These are phyloP conservation scores for Ypsolopha sequella DNA, from an alignment of 2,888 invertebrate species.

Conservation along the genomic window DNA sequence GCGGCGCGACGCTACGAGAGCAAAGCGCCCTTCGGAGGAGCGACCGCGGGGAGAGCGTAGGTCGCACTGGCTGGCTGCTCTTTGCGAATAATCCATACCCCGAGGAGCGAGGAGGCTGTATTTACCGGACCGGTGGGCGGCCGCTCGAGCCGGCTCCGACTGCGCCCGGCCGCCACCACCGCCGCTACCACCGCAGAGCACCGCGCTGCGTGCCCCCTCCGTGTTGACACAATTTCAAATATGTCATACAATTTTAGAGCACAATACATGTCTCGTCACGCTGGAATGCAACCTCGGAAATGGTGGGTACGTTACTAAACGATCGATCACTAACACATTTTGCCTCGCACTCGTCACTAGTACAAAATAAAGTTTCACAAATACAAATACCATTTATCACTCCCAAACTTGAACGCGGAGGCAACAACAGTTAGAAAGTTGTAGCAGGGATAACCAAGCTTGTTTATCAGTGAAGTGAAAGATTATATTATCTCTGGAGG, in stretches of 20 bases:
- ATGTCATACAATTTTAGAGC: conserved; percentile 33
- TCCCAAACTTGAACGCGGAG: conserved; percentile 6
- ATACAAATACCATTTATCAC: conserved; percentile 23
- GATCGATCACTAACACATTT: conserved; percentile 2
- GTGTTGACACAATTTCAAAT: conserved; percentile 64
- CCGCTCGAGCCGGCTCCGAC: conserved; percentile 43
- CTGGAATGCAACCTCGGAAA: conserved; percentile 15
- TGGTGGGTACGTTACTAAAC: conserved; percentile 5
- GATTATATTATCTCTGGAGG: neutral
- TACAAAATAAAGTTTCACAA: conserved; percentile 10
- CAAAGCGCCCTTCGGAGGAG: conserved; percentile 12
- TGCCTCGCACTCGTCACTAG: conserved; percentile 2
- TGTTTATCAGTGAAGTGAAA: neutral
- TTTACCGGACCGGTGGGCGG: conserved; percentile 63
- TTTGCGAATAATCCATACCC: conserved; percentile 63
- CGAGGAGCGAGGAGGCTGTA: conserved; percentile 60
- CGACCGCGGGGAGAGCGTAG: conserved; percentile 51
- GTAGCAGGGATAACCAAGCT: neutral
- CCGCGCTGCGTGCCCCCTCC: conserved; percentile 25
- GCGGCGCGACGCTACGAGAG: conserved; percentile 19
- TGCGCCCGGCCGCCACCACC: conserved; percentile 35
- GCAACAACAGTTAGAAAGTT: neutral
- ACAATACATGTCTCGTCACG: conserved; percentile 18
- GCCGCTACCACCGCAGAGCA: conserved; percentile 21
- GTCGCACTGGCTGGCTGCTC: conserved; percentile 50